Base-by-base conservation (phyloP, 2,888 invertebrate species). In the Molorchus minor region DNA sequence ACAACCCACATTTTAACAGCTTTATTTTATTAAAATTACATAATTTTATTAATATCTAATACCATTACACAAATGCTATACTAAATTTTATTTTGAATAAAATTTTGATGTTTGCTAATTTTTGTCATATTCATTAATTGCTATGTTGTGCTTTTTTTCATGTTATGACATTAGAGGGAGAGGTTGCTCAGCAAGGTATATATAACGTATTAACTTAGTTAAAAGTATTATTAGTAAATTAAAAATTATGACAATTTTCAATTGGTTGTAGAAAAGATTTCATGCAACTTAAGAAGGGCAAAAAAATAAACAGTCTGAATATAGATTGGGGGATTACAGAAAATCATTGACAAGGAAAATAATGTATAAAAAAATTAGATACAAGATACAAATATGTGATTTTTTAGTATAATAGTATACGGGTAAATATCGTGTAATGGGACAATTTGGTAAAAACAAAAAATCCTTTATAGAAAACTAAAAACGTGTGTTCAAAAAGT, bases 151-250 rank as follows among this genome's bases (percentile, higher is more conserved):
- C 71, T 75, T 77, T 77, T 76, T 78, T 78, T 69, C 78, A 77
- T 79, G 78, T 65, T n/a, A 59, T 67, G 68, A 68, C 78, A 40
- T 45, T 63, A 87, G 87, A 87, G 82, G 87, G 86, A 72, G 87
- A 87, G 80, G 82, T 85, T 74, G 85, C 86, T 47, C 87, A 86
- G 71, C 85, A 86, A 87, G 87, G 87, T 88, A 87, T 72, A 74
- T n/a, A n/a, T 73, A 68, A 62, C 55, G 56, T 57, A 61, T 61
- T 60, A 62, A 58, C 51, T 62, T 56, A 16, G 30, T 58, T 51
- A 33, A 10, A 33, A 33, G 12, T 33, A 10, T 7, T 33, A n/a
- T 7, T 33, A 33, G 33, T 10, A 33, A 33, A 33, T 7, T 3
- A 33, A n/a, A 33, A 33, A 25, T 25, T 25, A 5, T 35, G 10